Conservation (phyloP, 2,888 invertebrate species). For the Nemotelus nigrinus region DNA sequence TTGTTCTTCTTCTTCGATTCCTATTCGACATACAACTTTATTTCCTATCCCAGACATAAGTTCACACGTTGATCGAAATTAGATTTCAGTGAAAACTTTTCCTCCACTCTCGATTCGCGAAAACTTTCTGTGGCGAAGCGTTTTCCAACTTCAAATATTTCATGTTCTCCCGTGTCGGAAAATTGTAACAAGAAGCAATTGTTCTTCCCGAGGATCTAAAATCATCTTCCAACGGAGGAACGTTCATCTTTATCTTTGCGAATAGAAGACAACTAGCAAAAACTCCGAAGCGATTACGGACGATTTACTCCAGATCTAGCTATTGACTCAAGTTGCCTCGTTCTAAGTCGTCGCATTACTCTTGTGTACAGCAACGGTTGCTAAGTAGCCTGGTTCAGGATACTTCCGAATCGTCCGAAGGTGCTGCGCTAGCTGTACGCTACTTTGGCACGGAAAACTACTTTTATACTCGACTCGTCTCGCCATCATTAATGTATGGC, state of each 20-base stretch:
- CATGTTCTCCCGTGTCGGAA: conserved; percentile 22
- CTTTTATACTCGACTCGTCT: neutral
- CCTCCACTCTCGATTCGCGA: neutral
- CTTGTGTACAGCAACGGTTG: neutral
- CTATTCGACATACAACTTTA: too few relatives aligned
- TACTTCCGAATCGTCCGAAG: too few relatives aligned
- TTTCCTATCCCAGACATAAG: neutral
- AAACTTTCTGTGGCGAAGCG: conserved; percentile 32
- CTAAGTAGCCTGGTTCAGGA: too few relatives aligned
- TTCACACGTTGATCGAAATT: neutral
- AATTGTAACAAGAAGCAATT: neutral
- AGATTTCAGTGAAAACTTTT: conserved; percentile 6
- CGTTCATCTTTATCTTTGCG: conserved; percentile 1
- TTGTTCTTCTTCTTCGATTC: too few relatives aligned
- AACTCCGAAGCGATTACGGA: conserved; percentile 31
- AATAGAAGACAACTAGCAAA: neutral
- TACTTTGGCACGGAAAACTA: conserved; percentile 2
- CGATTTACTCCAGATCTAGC: conserved; percentile 33
- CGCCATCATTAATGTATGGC: conserved; percentile 34
- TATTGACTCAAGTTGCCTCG: conserved; percentile 29
- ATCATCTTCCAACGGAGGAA: conserved; percentile 6
- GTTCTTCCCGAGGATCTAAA: conserved; percentile 1
- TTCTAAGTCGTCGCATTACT: conserved; percentile 1
- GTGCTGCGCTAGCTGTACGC: too few relatives aligned
- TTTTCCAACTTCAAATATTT: conserved; percentile 40